A percentile compares a stretch with the other conserved stretches of the same genome.
Evolutionary conservation across 2,888 invertebrate species (phyloP).

Genomic region (Seladonia tumulorum): DNA sequence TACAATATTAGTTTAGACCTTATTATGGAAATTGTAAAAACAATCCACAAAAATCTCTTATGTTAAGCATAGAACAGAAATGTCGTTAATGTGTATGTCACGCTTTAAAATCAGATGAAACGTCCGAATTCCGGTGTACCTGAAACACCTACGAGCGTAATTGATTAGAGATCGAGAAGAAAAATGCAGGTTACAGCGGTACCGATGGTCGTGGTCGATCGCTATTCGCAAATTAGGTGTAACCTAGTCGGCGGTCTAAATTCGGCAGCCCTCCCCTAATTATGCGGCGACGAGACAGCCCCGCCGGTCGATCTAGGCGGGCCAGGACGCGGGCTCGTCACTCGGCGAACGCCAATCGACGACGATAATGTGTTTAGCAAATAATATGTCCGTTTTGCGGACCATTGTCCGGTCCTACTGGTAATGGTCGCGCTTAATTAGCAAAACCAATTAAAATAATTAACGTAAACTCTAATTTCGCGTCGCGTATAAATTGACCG

Average conservation of each 20-base stretch:
- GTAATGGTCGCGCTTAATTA: slow-evolving; percentile 67
- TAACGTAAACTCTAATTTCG: slow-evolving; percentile 67
- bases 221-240: slow-evolving; percentile 6
- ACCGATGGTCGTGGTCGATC: neutral
- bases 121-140: neutral
- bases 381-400: slow-evolving; percentile 65
- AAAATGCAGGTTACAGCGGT: neutral
- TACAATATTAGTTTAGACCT: too few species aligned
- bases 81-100: too few species aligned
- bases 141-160: neutral
- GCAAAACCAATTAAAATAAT: slow-evolving; percentile 71
- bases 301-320: slow-evolving; percentile 10
- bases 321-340: slow-evolving; percentile 29
- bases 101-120: neutral
- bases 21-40: too few species aligned
- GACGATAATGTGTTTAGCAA: slow-evolving; percentile 65
- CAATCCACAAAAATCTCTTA: too few species aligned
- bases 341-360: slow-evolving; percentile 37
- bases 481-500: slow-evolving; percentile 56
- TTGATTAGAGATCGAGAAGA: neutral
- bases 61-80: too few species aligned
- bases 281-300: neutral
- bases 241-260: neutral
- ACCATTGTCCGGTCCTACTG: slow-evolving; percentile 54
- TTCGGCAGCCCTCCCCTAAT: neutral